These are phyloP conservation scores for Priocnemis perturbator DNA, from an alignment of 2,888 invertebrate genomes.

Conservation along the genomic window DNA sequence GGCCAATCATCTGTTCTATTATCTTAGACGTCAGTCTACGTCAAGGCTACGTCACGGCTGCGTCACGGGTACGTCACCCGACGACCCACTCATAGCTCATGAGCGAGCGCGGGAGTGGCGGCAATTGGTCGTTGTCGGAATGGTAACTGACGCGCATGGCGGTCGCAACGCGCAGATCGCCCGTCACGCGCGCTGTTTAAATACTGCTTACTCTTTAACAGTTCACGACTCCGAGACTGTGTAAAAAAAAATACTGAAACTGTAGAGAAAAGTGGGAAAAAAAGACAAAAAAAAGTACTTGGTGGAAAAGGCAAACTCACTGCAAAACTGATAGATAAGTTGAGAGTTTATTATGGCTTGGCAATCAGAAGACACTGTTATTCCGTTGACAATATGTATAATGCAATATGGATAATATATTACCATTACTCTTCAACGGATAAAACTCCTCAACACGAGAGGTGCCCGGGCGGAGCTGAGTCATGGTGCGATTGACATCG, in stretches of 20 bases:
- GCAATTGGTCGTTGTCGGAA: too few relatives aligned
- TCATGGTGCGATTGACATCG: conserved; percentile 37
- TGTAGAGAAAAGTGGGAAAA: conserved; percentile 12
- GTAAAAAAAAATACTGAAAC: conserved; percentile 25
- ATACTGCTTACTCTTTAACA: too few relatives aligned
- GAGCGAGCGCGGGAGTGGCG: too few relatives aligned
- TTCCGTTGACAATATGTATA: conserved; percentile 40
- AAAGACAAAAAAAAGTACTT: conserved; percentile 19
- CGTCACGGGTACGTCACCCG: too few relatives aligned
- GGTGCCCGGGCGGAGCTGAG: conserved; percentile 25
- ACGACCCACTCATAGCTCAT: too few relatives aligned
- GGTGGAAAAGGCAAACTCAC: conserved; percentile 13
- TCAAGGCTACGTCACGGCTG: too few relatives aligned
- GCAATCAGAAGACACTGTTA: conserved; percentile 32
- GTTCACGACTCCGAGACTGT: conserved; percentile 30
- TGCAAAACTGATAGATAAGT: not conserved
- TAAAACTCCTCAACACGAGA: conserved; percentile 13
- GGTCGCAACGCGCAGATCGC: too few relatives aligned
- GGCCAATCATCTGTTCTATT: too few relatives aligned
- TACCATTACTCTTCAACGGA: conserved; percentile 25
- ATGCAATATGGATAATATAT: conserved; percentile 45
- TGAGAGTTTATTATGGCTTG: conserved; percentile 34
- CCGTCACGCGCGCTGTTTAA: too few relatives aligned
- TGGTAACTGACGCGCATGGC: too few relatives aligned
- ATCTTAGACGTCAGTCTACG: too few relatives aligned